Conservation (phyloP, 2,797 vertebrate species). For the Hypotaenidia okinawae region DNA sequence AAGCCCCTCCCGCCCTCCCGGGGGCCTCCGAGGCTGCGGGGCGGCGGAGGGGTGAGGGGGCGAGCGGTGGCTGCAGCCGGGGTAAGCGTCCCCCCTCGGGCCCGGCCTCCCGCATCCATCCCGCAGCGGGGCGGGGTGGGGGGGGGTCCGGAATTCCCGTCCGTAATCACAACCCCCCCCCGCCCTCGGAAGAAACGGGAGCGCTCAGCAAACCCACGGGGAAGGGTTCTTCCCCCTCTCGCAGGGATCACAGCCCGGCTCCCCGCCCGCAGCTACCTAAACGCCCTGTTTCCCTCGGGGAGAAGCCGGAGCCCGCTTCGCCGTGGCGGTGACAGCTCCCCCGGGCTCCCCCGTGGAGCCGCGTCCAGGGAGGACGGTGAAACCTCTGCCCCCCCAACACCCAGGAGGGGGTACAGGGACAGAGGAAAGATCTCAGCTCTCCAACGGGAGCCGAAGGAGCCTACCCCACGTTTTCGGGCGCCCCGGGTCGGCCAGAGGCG, state of each 20-base stretch:
- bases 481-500: fast-evolving
- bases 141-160: no score
- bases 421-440: fast-evolving
- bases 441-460: background rate
- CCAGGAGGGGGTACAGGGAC: background rate
- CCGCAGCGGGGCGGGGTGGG: no score
- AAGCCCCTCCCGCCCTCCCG: no score
- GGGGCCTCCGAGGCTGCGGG: no score
- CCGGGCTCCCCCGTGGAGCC: background rate
- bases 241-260: fast-evolving
- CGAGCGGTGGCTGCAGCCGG: background rate
- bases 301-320: background rate
- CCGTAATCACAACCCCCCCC: background rate
- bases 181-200: fast-evolving
- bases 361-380: background rate
- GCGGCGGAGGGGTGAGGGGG: no score
- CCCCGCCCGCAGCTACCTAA: fast-evolving
- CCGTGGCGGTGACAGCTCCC: fast-evolving
- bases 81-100: background rate
- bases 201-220: background rate
- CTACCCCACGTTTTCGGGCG: background rate
- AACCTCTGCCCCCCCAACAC: fast-evolving
- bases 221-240: background rate
- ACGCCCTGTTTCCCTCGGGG: background rate
- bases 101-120: no score